These are phyloP conservation scores for Pyralis farinalis DNA, from an alignment of 2,888 invertebrate species.

Conservation along the genomic window DNA sequence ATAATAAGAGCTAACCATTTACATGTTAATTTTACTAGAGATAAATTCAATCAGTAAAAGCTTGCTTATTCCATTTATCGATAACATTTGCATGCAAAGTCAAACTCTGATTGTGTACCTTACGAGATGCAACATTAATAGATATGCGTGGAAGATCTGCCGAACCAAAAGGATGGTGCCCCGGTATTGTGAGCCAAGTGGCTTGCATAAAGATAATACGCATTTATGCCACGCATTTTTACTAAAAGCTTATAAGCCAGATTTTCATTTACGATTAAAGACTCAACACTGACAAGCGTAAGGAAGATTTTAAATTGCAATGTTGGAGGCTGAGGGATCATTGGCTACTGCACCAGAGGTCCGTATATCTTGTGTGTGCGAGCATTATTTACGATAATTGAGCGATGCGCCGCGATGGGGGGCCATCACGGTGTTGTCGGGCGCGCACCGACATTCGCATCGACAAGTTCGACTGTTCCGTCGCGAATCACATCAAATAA, in stretches of 20 bases:
- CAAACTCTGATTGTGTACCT: slow-evolving; percentile 48
- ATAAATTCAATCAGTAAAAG: no score
- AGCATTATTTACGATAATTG: slow-evolving; percentile 82
- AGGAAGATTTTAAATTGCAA: slow-evolving; percentile 39
- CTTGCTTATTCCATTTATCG: slow-evolving; percentile 29
- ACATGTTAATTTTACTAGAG: no score
- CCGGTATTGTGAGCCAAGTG: slow-evolving; percentile 76
- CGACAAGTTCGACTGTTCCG: slow-evolving; percentile 78
- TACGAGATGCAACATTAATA: slow-evolving; percentile 67
- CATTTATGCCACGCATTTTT: slow-evolving; percentile 62
- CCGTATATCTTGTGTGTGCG: slow-evolving; percentile 79
- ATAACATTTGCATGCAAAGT: slow-evolving; percentile 39
- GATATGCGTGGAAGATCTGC: slow-evolving; percentile 69
- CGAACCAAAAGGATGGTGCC: slow-evolving; percentile 62
- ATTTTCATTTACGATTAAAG: slow-evolving; percentile 29
- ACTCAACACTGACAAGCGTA: slow-evolving; percentile 40
- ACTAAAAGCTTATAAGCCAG: slow-evolving; percentile 49
- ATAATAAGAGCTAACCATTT: no score
- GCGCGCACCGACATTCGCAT: slow-evolving; percentile 76
- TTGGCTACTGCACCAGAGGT: slow-evolving; percentile 68
- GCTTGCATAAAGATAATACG: slow-evolving; percentile 80
- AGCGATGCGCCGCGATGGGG: slow-evolving; percentile 80
- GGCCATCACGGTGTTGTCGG: slow-evolving; percentile 79
- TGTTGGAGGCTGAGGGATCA: slow-evolving; percentile 49
- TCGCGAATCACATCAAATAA: slow-evolving; percentile 80